These are phyloP conservation scores for Motacilla tschutschensis DNA, from an alignment of 2,113 vertebrate species.

Conservation along the genomic window DNA sequence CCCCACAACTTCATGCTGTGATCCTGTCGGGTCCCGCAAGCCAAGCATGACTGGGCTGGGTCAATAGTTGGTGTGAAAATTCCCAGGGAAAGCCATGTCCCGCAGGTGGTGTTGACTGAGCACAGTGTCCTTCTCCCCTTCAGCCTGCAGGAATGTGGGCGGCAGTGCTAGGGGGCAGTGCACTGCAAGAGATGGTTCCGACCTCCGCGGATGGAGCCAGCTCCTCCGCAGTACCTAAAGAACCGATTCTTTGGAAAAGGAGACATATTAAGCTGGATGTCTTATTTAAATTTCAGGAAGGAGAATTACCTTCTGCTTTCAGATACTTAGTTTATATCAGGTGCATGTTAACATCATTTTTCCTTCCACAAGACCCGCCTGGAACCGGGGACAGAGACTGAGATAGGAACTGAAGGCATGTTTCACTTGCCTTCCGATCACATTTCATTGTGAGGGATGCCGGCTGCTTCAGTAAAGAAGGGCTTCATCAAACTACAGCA, in stretches of 20 bases:
- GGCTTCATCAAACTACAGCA: neutral
- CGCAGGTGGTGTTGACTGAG: neutral
- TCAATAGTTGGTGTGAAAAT: neutral
- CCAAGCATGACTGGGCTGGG: slow-evolving; percentile 17
- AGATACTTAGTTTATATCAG: neutral
- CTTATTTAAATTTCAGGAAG: neutral
- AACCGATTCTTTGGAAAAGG: neutral
- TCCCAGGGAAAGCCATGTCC: neutral
- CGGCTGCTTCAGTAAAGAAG: neutral
- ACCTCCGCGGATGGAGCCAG: neutral
- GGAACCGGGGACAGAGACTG: neutral
- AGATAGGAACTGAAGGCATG: neutral
- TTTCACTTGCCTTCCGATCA: neutral
- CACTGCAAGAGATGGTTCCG: slow-evolving; percentile 43
- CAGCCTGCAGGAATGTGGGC: neutral
- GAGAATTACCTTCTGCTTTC: neutral
- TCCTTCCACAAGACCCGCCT: neutral
- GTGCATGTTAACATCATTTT: neutral
- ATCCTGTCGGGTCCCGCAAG: slow-evolving; percentile 26
- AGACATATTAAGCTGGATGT: neutral
- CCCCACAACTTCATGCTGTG: neutral
- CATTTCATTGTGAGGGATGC: neutral
- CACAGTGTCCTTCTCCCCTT: neutral
- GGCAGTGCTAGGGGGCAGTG: slow-evolving; percentile 66
- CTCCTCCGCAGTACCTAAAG: neutral